phyloP scores from a whole-genome alignment of 2,888 invertebrate genomes.

The Mythimna vitellina region DNA sequence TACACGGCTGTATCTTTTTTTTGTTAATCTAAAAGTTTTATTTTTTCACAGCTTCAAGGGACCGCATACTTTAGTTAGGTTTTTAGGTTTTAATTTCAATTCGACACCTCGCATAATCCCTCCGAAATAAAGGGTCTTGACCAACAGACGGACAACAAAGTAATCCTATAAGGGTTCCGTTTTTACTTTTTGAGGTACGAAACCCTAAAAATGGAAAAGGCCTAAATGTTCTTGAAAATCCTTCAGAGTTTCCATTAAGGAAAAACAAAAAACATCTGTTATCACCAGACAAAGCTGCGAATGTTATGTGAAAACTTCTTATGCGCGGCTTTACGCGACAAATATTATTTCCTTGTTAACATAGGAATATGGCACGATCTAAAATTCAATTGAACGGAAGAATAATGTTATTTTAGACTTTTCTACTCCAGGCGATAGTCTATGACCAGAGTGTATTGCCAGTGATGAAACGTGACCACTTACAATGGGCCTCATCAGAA shows the following conservation, averaged over 20 bases:
- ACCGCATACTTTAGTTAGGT: too few species aligned
- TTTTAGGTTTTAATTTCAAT: too few species aligned
- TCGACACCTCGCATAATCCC: too few species aligned
- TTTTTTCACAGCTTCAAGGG: too few species aligned
- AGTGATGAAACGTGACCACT: conserved; percentile 10
- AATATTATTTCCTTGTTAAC: conserved; percentile 52
- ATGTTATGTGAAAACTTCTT: conserved; percentile 58
- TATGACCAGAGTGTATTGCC: conserved; percentile 11
- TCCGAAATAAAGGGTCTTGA: too few species aligned
- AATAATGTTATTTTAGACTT: not conserved
- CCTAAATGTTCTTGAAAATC: not conserved
- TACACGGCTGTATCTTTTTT: too few species aligned
- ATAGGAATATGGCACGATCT: not conserved
- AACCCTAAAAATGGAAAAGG: too few species aligned
- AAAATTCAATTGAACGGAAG: not conserved
- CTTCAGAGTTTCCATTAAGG: not conserved
- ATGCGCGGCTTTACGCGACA: conserved; percentile 17
- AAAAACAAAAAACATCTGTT: not conserved
- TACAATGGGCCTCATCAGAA: too few species aligned
- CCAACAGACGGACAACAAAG: too few species aligned
- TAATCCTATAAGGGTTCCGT: too few species aligned
- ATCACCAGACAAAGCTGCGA: not conserved
- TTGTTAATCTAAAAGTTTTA: too few species aligned
- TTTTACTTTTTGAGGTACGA: too few species aligned
- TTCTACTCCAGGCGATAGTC: not conserved